Evolutionary conservation across 1,140 invertebrate species (phyloP), one percentile per base, ranked within the genome.

Genomic region (Zelostemma sp.): DNA sequence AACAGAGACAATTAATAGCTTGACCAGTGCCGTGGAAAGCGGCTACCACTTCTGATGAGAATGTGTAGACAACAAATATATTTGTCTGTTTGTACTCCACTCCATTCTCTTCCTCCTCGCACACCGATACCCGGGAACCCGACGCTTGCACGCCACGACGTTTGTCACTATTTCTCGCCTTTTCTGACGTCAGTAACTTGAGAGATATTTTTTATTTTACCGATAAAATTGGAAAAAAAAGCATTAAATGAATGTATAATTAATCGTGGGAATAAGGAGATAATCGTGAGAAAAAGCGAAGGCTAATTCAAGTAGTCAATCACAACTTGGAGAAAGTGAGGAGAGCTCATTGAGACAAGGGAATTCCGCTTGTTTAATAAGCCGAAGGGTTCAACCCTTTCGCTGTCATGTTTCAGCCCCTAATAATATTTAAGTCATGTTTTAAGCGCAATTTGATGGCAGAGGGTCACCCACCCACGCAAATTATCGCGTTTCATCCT

Each of bases 1-100:
- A 82, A 84, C 81, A 84, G 78, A 84, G 80, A 83, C 82, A 84
- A 82, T 84, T 83, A 83, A 81, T 84, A 84, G 80, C 76, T 68
- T 56, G 60, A 71, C 69, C 66, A 65, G 63, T 57, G 68, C 58
- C 56, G 73, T 70, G 68, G 69, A 75, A 76, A 76, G 68, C 68
- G 53, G 63, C 68, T 51, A 67, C 63, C 64, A 61, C 63, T 68
- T 59, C 60, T 67, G 58, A 65, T 67, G 66, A 72, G 71, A 74
- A 75, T 75, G 72, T 76, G 69, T 71, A 62, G 67, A 75, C 73
- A 74, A 75, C 73, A 75, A 78, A 76, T 78, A 73, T 76, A 72
- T 78, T 72, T 72, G 70, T 72, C 70, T 68, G 70, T 72, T 68
- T 72, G 70, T 53, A 55, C 60, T 48, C 64, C 43, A 51, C 41